phyloP scores from a whole-genome alignment of 1,140 invertebrate genomes.

The Zaprionus tsacasi region DNA sequence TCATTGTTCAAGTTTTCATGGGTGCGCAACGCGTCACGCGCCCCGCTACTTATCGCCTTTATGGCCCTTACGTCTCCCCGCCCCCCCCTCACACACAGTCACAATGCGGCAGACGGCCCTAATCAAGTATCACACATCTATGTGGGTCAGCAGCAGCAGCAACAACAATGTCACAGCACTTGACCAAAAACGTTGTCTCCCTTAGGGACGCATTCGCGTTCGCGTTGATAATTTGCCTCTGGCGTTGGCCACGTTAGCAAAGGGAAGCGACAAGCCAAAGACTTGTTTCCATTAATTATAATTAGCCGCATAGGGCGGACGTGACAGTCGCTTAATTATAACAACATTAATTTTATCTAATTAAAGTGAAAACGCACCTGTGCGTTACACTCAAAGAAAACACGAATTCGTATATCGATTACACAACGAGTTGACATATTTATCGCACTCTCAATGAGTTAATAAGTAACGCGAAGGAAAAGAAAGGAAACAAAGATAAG shows the following conservation, averaged over 20 bases:
- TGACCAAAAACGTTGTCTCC: constrained; percentile 33
- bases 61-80: not conserved
- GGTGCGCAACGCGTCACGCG: constrained; percentile 31
- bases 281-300: constrained; percentile 70
- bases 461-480: too few species aligned
- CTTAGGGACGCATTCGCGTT: not conserved
- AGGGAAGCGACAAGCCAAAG: not conserved
- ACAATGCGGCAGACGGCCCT: not conserved
- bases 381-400: not conserved
- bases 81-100: not conserved
- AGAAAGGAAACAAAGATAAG: not conserved
- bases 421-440: not conserved
- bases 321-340: constrained; percentile 64
- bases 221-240: constrained; percentile 38
- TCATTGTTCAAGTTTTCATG: constrained; percentile 67
- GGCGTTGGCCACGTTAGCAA: constrained; percentile 57
- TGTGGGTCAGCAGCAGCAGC: constrained; percentile 65
- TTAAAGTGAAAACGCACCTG: constrained; percentile 35
- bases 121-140: constrained; percentile 60
- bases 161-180: constrained; percentile 26
- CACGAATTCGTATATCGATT: not conserved
- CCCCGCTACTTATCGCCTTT: constrained; percentile 58
- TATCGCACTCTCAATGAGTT: not conserved
- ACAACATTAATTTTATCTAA: constrained; percentile 50
- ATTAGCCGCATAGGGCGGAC: constrained; percentile 34